A percentile compares a stretch with the other conserved stretches of the same genome.
phyloP scores from a whole-genome alignment of 2,113 vertebrate genomes.

The Pimephales promelas region DNA sequence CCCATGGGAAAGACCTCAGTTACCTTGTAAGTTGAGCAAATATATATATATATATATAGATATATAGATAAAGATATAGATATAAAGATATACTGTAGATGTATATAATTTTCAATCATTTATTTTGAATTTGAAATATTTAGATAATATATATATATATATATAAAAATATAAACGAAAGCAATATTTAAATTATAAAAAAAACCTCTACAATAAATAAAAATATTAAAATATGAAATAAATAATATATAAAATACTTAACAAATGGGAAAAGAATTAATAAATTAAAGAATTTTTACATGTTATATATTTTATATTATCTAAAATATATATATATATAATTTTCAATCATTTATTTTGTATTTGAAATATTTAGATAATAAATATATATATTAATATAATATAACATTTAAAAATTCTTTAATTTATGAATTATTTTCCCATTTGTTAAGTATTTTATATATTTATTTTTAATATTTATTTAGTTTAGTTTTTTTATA shows the following conservation, averaged over 20 bases:
- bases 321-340: too few species aligned
- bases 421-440: too few species aligned
- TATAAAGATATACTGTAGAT: too few species aligned
- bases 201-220: not conserved
- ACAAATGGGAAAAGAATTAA: not conserved
- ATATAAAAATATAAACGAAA: not conserved
- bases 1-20: conserved; percentile 80
- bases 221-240: not conserved
- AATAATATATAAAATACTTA: not conserved
- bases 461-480: not conserved
- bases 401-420: too few species aligned
- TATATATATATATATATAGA: not conserved
- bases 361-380: too few species aligned
- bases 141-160: too few species aligned
- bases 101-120: too few species aligned
- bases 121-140: too few species aligned
- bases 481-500: not conserved
- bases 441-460: not conserved
- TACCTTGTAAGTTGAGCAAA: conserved; percentile 79
- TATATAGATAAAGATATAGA: too few species aligned
- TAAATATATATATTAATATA: too few species aligned
- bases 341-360: not conserved
- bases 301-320: too few species aligned
- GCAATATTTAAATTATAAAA: not conserved
- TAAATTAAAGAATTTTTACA: too few species aligned